Base-by-base conservation (phyloP, 2,797 vertebrate species). In the Lagocephalus sceleratus region DNA sequence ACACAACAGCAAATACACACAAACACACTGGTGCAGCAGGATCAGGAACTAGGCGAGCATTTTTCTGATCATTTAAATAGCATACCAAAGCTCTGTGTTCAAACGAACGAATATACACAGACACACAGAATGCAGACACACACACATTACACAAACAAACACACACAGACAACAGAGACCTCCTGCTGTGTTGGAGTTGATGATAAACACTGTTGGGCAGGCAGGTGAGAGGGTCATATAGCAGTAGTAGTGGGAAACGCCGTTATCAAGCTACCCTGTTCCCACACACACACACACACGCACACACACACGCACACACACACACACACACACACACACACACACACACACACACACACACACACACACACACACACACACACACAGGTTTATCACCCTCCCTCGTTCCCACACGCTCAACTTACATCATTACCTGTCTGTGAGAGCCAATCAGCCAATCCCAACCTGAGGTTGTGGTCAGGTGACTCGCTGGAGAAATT, bases 341-440 rank as follows among this genome's bases (percentile, higher is more conserved):
- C 60, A 65, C 63, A 54, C 55, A 63, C 59, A 64, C 60, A 57
- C 35, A 62, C 54, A 63, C 61, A 63, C 60, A 57, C 47, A 54
- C 69, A 41, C 29, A 56, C 60, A 60, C 45, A 50, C 51, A 60
- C 65, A 63, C 56, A 58, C 66, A 68, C 63, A 62, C 69, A 66
- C 73, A 76, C 73, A 82, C 56, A 65, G 60, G 90, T 95, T 95
- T 94, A 93, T 94, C 94, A 92, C 91, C 92, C 92, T 87, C 91
- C 88, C 91, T 90, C 89, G 92, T 98, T 99, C 97, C 96, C 97
- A 99, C 95, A 98, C 94, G 94, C 95, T 98, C 96, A 94, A 84
- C 95, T 99, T 98, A 99, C 97, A 96, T 97, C 94, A 98, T 98
- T 98, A 98, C 91, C 88, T 91, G 92, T 90, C 90, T 91, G 92